These are phyloP conservation scores for Catagonus wagneri DNA, from an alignment of 2,113 vertebrate species.

Conservation along the genomic window DNA sequence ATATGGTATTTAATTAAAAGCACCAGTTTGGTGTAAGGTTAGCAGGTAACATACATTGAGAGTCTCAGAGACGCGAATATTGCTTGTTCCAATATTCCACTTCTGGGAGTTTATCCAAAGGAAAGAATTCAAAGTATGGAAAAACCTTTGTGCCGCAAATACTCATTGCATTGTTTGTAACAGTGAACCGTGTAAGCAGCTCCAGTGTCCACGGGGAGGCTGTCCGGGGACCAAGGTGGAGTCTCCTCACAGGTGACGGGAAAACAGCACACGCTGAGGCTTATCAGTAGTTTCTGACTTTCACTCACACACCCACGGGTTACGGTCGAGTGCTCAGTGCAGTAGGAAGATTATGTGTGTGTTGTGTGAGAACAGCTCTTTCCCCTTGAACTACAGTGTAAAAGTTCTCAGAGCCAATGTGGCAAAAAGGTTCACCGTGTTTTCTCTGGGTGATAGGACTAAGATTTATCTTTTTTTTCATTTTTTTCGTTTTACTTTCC, in stretches of 20 bases:
- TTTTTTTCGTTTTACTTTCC: not conserved
- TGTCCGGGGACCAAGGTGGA: not conserved
- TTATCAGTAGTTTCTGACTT: not conserved
- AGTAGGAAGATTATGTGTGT: not conserved
- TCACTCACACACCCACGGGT: accelerated
- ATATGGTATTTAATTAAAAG: not conserved
- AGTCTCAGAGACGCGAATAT: not conserved
- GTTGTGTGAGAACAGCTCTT: not conserved
- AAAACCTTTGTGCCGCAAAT: not conserved
- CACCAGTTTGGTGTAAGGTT: not conserved
- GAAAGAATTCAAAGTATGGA: not conserved
- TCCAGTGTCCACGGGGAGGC: not conserved
- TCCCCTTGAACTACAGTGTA: not conserved
- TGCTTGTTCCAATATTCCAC: not conserved
- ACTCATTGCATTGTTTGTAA: not conserved
- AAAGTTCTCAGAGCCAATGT: not conserved
- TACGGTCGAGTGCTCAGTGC: not conserved
- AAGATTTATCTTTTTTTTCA: not conserved
- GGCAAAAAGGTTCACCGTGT: not conserved
- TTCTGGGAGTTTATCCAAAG: not conserved
- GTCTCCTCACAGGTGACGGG: no score
- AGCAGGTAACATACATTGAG: not conserved
- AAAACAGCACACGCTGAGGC: not conserved
- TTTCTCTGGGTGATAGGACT: not conserved
- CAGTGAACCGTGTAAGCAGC: not conserved